Percentiles rank a stretch among this genome's conserved stretches.
These are phyloP conservation scores for Spodoptera picta DNA, from an alignment of 2,888 invertebrate species.

Conservation along the genomic window DNA sequence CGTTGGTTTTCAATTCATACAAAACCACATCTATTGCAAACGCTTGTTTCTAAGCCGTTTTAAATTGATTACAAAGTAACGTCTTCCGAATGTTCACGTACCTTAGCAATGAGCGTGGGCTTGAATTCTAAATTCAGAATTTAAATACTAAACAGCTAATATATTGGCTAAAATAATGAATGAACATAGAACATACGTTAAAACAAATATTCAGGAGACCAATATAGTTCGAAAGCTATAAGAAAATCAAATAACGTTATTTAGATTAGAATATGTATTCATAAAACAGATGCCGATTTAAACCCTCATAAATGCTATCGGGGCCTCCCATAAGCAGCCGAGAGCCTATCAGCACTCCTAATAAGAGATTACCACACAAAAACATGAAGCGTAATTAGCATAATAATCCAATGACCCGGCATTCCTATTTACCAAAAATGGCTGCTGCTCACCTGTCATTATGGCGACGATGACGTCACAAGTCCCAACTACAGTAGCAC, in stretches of 20 bases:
- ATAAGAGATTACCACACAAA: slow-evolving; percentile 46
- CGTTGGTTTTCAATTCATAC: too few relatives aligned
- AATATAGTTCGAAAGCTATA: slow-evolving; percentile 24
- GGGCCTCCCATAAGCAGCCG: slow-evolving; percentile 44
- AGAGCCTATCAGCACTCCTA: slow-evolving; percentile 48
- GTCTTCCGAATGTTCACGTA: too few relatives aligned
- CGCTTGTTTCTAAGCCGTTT: too few relatives aligned
- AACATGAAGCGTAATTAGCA: slow-evolving; percentile 48
- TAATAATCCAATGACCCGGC: slow-evolving; percentile 39
- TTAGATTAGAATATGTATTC: slow-evolving; percentile 31
- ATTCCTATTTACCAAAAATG: slow-evolving; percentile 44
- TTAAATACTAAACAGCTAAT: too few relatives aligned
- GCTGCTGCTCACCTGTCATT: slow-evolving; percentile 57
- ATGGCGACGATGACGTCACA: slow-evolving; percentile 30
- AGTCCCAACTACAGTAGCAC: slow-evolving; percentile 22
- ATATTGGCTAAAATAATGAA: slow-evolving; percentile 4
- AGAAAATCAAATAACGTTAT: slow-evolving; percentile 18
- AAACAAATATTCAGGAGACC: slow-evolving; percentile 8
- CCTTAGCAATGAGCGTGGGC: too few relatives aligned
- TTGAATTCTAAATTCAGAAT: too few relatives aligned
- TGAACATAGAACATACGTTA: slow-evolving; percentile 14
- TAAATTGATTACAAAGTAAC: too few relatives aligned
- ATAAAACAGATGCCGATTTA: slow-evolving; percentile 49
- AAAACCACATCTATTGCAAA: too few relatives aligned
- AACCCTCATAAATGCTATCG: slow-evolving; percentile 48